phyloP scores from a whole-genome alignment of 2,797 vertebrate genomes.

The Manis pentadactyla region DNA sequence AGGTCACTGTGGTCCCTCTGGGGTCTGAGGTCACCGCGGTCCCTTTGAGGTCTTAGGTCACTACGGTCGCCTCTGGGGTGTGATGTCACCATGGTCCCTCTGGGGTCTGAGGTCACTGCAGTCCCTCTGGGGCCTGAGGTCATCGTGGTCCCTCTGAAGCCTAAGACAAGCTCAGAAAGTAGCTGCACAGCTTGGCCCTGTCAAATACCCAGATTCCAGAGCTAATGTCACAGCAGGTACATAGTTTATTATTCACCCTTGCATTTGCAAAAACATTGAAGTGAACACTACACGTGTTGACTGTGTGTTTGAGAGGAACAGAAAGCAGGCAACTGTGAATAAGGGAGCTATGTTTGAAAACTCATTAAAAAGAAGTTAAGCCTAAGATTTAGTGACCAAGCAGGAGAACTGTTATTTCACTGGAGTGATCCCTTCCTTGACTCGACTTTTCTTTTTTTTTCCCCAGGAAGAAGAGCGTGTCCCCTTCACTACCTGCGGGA shows the following conservation, averaged over 20 bases:
- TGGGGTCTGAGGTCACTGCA: no score
- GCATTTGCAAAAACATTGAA: not conserved
- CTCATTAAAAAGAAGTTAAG: not conserved
- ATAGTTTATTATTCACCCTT: not conserved
- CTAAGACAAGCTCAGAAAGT: not conserved
- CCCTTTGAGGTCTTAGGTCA: no score
- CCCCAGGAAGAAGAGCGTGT: slow-evolving; percentile 92
- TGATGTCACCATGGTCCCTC: not conserved
- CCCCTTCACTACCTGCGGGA: slow-evolving; percentile 92
- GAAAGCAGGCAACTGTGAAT: not conserved
- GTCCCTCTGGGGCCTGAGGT: no score
- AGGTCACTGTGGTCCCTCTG: no score
- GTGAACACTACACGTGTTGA: not conserved
- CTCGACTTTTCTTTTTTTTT: slow-evolving; percentile 65
- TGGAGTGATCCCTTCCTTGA: not conserved
- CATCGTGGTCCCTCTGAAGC: not conserved
- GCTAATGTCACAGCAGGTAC: not conserved
- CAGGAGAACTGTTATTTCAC: not conserved
- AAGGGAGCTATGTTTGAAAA: not conserved
- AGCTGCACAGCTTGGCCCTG: not conserved
- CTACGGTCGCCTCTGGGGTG: no score
- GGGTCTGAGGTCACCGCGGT: no score
- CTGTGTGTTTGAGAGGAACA: not conserved
- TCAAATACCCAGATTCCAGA: not conserved
- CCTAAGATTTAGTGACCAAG: not conserved